Conservation (phyloP, 2,113 vertebrate genomes). For the Thunnus thynnus region DNA sequence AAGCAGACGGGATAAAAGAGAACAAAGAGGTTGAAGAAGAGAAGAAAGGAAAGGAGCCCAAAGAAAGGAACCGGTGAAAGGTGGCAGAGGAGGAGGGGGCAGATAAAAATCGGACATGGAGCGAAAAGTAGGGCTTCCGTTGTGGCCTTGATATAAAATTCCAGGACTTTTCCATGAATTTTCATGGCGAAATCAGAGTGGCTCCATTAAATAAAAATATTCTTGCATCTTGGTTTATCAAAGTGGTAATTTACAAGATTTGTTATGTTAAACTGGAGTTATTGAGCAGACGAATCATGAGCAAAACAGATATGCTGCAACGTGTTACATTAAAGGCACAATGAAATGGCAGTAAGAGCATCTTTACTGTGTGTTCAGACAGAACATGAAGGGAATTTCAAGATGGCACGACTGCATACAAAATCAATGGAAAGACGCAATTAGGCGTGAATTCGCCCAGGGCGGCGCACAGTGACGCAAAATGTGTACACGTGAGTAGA, state of each 20-base stretch:
- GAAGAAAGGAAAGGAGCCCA: background rate
- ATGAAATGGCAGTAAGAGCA: background rate
- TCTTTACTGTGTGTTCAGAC: too few relatives aligned
- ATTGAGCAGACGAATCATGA: background rate
- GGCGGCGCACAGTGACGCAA: too few relatives aligned
- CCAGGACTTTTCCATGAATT: conserved; percentile 3
- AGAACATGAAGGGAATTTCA: too few relatives aligned
- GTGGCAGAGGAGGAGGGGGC: conserved; percentile 6
- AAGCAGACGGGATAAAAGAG: conserved; percentile 41
- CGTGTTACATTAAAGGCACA: background rate
- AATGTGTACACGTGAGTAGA: too few relatives aligned
- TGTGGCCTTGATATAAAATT: conserved; percentile 33
- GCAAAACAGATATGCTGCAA: background rate
- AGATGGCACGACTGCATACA: too few relatives aligned
- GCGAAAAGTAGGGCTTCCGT: conserved; percentile 1
- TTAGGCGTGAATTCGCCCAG: too few relatives aligned
- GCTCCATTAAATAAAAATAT: conserved; percentile 10
- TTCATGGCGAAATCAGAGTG: conserved; percentile 5
- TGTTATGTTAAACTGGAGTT: background rate
- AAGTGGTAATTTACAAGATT: background rate
- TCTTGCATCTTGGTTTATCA: conserved; percentile 10
- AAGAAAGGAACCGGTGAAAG: conserved; percentile 18
- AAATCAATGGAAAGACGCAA: too few relatives aligned
- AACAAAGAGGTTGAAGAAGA: conserved; percentile 46
- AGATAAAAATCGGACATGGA: conserved; percentile 29